A percentile compares a stretch with the other conserved stretches of the same genome.
phyloP scores from a whole-genome alignment of 2,113 vertebrate species.

The Salvelinus fontinalis region DNA sequence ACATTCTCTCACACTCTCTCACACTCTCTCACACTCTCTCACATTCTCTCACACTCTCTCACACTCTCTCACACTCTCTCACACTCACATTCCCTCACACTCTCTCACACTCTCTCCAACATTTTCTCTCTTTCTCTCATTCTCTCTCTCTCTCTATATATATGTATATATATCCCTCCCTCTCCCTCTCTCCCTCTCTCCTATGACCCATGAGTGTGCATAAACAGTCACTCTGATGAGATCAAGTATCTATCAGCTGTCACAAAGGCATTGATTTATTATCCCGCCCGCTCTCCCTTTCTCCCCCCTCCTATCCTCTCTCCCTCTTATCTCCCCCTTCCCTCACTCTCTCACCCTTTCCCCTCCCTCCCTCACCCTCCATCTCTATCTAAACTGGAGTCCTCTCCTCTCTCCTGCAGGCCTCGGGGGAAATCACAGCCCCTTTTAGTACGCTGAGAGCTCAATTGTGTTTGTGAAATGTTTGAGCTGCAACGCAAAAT shows the following conservation, averaged over 20 bases:
- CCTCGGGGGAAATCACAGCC: constrained; percentile 53
- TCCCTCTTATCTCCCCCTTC: not conserved
- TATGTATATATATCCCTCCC: constrained; percentile 5
- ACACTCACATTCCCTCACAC: not conserved
- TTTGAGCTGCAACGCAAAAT: constrained; percentile 44
- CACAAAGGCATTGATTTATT: constrained; percentile 65
- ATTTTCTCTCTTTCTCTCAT: constrained; percentile 12
- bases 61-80: constrained; percentile 3
- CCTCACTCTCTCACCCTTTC: not conserved
- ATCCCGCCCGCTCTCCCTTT: not conserved
- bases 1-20: not conserved
- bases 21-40: constrained; percentile 5
- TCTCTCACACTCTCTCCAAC: constrained; percentile 12
- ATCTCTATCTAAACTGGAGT: constrained; percentile 26
- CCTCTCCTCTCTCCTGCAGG: constrained; percentile 33
- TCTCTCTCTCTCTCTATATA: constrained; percentile 14
- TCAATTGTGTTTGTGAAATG: constrained; percentile 53
- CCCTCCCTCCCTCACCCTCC: constrained; percentile 18
- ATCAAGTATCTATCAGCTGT: constrained; percentile 67
- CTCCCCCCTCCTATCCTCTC: constrained; percentile 1
- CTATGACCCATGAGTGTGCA: constrained; percentile 60
- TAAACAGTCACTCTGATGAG: constrained; percentile 61
- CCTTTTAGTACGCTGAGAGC: constrained; percentile 25
- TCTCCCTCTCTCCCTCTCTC: constrained; percentile 8
- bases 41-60: constrained; percentile 11